phyloP scores from a whole-genome alignment of 1,140 invertebrate genomes.

The Parasteatoda tepidariorum region DNA sequence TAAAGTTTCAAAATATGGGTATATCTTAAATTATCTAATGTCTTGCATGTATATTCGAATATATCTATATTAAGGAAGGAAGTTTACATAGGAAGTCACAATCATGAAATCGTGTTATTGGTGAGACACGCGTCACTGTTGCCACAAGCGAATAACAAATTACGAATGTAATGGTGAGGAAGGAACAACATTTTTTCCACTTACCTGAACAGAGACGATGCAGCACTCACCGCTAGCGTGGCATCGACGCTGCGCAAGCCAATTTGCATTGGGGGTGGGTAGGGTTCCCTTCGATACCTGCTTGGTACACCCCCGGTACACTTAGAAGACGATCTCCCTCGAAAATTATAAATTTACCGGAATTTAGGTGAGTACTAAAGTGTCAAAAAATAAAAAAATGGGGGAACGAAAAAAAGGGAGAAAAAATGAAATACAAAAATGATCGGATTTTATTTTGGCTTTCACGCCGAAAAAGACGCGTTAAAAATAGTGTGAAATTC shows the following conservation, averaged over 20 bases:
- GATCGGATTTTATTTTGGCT: neutral
- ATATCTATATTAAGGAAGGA: no score
- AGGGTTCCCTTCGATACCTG: neutral
- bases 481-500: slow-evolving; percentile 55
- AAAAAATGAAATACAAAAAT: slow-evolving; percentile 1
- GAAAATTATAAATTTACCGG: slow-evolving; percentile 12
- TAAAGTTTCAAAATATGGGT: no score
- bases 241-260: slow-evolving; percentile 52
- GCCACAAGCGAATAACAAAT: slow-evolving; percentile 35
- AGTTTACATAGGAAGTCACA: no score
- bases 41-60: no score
- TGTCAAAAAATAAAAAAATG: slow-evolving; percentile 35
- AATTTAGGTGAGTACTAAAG: neutral
- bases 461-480: slow-evolving; percentile 11
- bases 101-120: no score
- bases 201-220: slow-evolving; percentile 59
- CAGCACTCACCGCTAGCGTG: slow-evolving; percentile 46
- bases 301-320: neutral
- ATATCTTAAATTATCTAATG: no score
- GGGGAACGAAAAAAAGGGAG: neutral
- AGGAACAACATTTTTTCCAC: slow-evolving; percentile 9
- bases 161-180: slow-evolving; percentile 26
- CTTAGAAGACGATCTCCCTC: neutral
- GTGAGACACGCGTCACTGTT: neutral
- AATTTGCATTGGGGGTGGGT: slow-evolving; percentile 60